Percentiles rank a stretch among this genome's conserved stretches.
Evolutionary conservation across 2,888 invertebrate species (phyloP).

Genomic region (Buathra laborator): DNA sequence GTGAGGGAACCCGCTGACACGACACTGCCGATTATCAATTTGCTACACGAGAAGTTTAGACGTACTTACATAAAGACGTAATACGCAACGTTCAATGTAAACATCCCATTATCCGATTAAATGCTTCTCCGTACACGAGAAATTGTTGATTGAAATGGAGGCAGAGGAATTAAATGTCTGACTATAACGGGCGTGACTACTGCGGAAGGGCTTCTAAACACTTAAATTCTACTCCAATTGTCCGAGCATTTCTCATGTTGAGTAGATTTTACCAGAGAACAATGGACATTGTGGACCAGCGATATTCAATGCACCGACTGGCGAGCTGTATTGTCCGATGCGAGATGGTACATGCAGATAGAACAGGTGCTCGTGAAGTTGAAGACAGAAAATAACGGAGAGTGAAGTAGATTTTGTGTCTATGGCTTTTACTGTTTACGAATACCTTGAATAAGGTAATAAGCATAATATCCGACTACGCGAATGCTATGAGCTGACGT

Average conservation of each 20-base stretch:
- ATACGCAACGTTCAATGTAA: too few relatives aligned
- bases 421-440: too few relatives aligned
- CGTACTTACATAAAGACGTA: conserved; percentile 1
- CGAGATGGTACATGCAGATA: too few relatives aligned
- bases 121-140: background rate
- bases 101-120: background rate
- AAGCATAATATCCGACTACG: too few relatives aligned
- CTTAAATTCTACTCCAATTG: background rate
- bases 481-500: too few relatives aligned
- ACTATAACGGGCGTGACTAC: background rate
- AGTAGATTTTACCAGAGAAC: background rate
- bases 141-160: background rate
- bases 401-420: too few relatives aligned
- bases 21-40: conserved; percentile 27
- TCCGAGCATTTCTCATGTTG: background rate
- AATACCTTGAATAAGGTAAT: too few relatives aligned
- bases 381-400: too few relatives aligned
- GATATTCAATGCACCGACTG: background rate
- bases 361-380: background rate
- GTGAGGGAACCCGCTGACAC: background rate
- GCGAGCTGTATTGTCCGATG: too few relatives aligned
- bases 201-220: background rate
- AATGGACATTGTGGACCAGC: background rate
- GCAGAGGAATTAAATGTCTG: background rate
- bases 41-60: background rate